Conservation (phyloP, 2,113 vertebrate species). For the Donacobius atricapilla region DNA sequence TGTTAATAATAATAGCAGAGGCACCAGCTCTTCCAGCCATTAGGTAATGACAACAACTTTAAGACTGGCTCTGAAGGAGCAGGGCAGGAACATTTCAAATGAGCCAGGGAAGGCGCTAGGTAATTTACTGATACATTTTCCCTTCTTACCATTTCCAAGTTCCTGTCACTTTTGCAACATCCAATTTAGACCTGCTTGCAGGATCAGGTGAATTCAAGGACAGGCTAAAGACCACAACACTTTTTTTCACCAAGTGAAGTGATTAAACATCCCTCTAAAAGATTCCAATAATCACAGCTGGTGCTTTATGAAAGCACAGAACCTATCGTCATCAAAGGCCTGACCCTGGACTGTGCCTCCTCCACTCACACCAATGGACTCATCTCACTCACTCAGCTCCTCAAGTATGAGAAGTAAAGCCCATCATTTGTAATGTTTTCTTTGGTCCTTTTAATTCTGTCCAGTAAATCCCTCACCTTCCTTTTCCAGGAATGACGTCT, state of each 20-base stretch:
- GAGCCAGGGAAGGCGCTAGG: neutral
- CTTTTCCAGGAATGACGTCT: neutral
- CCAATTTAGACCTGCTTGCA: neutral
- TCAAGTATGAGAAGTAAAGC: neutral
- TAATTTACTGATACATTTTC: neutral
- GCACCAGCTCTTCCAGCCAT: neutral
- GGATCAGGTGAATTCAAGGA: neutral
- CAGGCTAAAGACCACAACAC: neutral
- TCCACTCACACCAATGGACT: neutral
- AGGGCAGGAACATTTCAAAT: neutral
- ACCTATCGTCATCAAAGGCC: neutral
- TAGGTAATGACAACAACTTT: neutral
- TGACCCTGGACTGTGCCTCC: neutral
- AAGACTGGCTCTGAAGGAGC: neutral
- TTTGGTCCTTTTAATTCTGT: neutral
- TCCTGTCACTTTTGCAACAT: neutral
- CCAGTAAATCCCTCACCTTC: neutral
- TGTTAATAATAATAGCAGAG: neutral
- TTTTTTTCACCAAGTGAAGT: neutral
- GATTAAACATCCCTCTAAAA: neutral
- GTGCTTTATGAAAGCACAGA: neutral
- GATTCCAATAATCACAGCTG: neutral
- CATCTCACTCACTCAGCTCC: neutral
- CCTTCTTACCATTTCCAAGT: neutral
- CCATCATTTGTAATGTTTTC: neutral